Evolutionary conservation across 1,140 invertebrate species (phyloP), one percentile per base, ranked within the genome.

Genomic region (Ceratosolen fusciceps): DNA sequence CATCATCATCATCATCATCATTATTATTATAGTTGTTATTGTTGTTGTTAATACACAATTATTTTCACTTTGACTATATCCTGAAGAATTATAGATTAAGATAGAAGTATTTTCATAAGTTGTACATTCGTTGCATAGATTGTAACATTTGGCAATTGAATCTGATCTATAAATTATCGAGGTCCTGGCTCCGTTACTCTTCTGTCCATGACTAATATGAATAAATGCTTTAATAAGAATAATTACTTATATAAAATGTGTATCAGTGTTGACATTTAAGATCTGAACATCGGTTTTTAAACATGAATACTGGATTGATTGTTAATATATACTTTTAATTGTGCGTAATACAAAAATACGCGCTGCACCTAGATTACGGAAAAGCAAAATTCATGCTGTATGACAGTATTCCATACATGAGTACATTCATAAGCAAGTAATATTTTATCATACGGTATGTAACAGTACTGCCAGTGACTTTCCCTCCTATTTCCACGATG

Each of bases 211-310:
- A 5, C 34, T 73, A 80, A 56, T 74, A 74, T 79, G 77, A 77
- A 70, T 81, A 77, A 80, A 82, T 76, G 83, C 80, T 85, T 86
- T 82, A 86, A 88, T 86, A 89, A 89, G 87, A 86, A 87, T 85
- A 86, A 88, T 90, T 88, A 89, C 89, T 90, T 89, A 89, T 84
- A 79, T 79, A 83, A 84, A 75, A 81, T 83, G 74, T 77, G 80
- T 82, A 88, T 88, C 84, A 84, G 80, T 82, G 85, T 83, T 90
- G 89, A 89, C 89, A 87, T 90, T 89, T 89, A 89, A 85, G 82
- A 86, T 82, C 77, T 74, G 73, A 39, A 29, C 54, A 10, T 37
- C 68, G 60, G 26, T 19, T 49, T n/a, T 75, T 75, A 34, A 52
- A 75, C 29, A 47, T 47, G 34, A 7, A 58, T 39, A 12, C 29